A percentile compares a stretch with the other conserved stretches of the same genome.
Conservation (phyloP, 2,888 invertebrate genomes). For the Lampropteryx suffumata region DNA sequence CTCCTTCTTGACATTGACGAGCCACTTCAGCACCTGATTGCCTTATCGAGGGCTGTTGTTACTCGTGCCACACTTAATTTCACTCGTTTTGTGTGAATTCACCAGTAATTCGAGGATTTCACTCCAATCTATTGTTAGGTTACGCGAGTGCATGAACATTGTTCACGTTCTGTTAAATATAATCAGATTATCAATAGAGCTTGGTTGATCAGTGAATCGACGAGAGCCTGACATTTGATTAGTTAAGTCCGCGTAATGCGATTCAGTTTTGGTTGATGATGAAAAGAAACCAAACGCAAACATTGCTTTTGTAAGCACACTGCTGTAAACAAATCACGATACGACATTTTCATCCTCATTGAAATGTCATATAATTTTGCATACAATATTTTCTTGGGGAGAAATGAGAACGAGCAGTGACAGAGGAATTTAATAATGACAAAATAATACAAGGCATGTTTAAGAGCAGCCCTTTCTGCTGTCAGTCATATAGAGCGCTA, state of each 20-base stretch:
- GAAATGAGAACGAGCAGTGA: constrained; percentile 77
- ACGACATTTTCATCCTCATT: constrained; percentile 76
- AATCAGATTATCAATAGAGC: constrained; percentile 21
- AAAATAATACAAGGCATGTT: constrained; percentile 81
- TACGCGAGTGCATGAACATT: constrained; percentile 23
- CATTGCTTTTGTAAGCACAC: constrained; percentile 46
- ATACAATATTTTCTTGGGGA: constrained; percentile 80
- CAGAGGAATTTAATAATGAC: constrained; percentile 83
- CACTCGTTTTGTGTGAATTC: constrained; percentile 61
- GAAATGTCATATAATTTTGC: constrained; percentile 83
- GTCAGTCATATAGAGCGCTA: constrained; percentile 80
- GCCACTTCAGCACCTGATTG: constrained; percentile 59
- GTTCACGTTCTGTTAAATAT: constrained; percentile 22
- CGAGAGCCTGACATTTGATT: constrained; percentile 18
- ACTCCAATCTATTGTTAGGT: constrained; percentile 36
- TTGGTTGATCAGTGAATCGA: constrained; percentile 20
- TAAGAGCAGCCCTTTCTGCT: constrained; percentile 81
- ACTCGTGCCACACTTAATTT: constrained; percentile 68
- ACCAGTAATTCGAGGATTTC: constrained; percentile 51
- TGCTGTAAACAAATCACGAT: constrained; percentile 66
- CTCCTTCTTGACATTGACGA: constrained; percentile 53
- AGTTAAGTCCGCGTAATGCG: constrained; percentile 2
- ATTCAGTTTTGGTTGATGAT: constrained; percentile 10
- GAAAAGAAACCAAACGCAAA: constrained; percentile 41
- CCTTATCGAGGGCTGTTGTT: constrained; percentile 66